phyloP scores from a whole-genome alignment of 2,888 invertebrate species.

The Orgyia antiqua region DNA sequence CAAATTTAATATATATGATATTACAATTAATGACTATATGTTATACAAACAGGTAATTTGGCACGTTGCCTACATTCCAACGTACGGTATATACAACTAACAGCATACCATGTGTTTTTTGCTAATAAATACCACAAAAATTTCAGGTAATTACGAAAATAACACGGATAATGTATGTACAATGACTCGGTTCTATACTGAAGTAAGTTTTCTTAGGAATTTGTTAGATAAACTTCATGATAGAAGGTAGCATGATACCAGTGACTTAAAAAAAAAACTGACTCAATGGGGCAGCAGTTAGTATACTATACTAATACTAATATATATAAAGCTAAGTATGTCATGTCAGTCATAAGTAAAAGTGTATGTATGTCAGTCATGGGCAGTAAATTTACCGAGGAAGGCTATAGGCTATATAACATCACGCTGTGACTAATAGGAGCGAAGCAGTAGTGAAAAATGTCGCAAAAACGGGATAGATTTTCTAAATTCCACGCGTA shows the following conservation, averaged over 20 bases:
- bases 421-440: no score
- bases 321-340: no score
- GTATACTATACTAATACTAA: no score
- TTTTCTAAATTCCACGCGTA: no score
- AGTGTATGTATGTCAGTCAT: no score
- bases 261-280: no score
- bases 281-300: no score
- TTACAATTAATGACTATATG: slow-evolving; percentile 41
- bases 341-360: no score
- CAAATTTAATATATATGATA: slow-evolving; percentile 49
- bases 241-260: slow-evolving; percentile 4
- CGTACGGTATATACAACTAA: slow-evolving; percentile 42
- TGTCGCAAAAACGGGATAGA: no score
- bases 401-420: no score
- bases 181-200: slow-evolving; percentile 11
- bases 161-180: slow-evolving; percentile 30
- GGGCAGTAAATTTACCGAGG: no score
- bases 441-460: no score
- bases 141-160: slow-evolving; percentile 50
- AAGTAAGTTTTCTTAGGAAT: slow-evolving; percentile 14
- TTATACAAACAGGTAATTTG: slow-evolving; percentile 52
- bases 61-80: slow-evolving; percentile 59
- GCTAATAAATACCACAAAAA: slow-evolving; percentile 39
- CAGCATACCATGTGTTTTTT: slow-evolving; percentile 46
- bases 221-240: slow-evolving; percentile 5